phyloP scores from a whole-genome alignment of 2,797 vertebrate genomes.

The Acanthis flammea region DNA sequence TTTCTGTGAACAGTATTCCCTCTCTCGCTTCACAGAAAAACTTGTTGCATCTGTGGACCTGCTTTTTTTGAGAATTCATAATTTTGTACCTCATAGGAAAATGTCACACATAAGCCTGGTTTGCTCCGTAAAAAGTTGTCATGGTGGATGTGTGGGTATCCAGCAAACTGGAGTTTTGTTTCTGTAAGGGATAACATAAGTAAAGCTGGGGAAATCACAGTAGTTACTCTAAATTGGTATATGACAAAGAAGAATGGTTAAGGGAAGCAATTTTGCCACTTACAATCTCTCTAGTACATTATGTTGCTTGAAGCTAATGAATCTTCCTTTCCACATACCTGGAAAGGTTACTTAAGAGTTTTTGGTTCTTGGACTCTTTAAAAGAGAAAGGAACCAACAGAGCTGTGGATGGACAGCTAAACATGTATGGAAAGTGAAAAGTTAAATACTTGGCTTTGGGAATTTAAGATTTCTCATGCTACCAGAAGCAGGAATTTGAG shows the following conservation, averaged over 20 bases:
- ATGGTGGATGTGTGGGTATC: background rate
- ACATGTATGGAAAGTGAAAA: background rate
- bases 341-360: background rate
- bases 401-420: background rate
- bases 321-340: background rate
- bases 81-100: background rate
- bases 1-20: background rate
- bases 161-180: background rate
- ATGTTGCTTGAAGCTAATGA: background rate
- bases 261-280: background rate
- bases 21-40: background rate
- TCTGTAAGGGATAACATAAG: background rate
- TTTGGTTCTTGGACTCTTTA: background rate
- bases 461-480: background rate
- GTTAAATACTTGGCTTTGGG: constrained; percentile 20
- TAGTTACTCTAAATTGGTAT: background rate
- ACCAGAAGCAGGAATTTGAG: background rate
- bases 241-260: background rate
- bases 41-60: background rate
- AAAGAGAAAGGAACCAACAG: background rate
- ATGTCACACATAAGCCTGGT: background rate
- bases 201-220: background rate
- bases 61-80: background rate
- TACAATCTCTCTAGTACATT: background rate
- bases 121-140: background rate